A percentile compares a stretch with the other conserved stretches of the same genome.
These are phyloP conservation scores for Brachyhypopomus gauderio DNA, from an alignment of 2,113 vertebrate species.

Conservation along the genomic window DNA sequence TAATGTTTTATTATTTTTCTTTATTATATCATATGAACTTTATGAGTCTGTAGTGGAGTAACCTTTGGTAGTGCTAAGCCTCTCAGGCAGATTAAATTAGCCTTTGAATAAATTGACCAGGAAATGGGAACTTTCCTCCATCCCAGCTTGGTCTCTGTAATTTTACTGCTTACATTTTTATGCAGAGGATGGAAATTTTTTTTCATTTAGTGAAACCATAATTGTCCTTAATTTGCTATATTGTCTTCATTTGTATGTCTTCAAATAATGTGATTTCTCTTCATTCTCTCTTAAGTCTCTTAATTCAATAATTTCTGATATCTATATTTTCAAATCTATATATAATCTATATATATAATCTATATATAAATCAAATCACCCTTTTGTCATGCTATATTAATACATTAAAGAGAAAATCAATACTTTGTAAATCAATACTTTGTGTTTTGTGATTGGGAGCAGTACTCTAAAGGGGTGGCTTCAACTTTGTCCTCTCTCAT, in stretches of 20 bases:
- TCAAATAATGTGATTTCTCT: not conserved
- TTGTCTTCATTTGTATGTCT: not conserved
- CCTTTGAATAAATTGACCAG: conserved; percentile 39
- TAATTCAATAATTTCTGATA: not conserved
- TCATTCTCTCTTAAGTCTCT: too few relatives aligned
- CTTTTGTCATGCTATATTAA: too few relatives aligned
- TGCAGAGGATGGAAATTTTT: not conserved
- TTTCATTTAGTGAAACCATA: not conserved
- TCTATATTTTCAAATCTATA: too few relatives aligned
- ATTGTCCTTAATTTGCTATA: not conserved
- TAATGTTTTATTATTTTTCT: conserved; percentile 9
- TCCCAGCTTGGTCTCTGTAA: not conserved
- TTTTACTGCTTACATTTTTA: conserved; percentile 20
- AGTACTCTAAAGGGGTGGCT: too few relatives aligned
- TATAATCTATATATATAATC: too few relatives aligned
- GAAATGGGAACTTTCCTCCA: not conserved
- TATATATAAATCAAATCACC: too few relatives aligned
- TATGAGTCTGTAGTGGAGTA: conserved; percentile 24
- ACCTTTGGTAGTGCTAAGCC: conserved; percentile 36
- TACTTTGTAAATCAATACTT: too few relatives aligned
- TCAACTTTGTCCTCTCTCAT: not conserved
- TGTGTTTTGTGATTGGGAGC: not conserved
- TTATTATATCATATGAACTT: conserved; percentile 38
- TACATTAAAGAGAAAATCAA: too few relatives aligned
- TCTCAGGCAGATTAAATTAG: conserved; percentile 37